Evolutionary conservation across 2,888 invertebrate genomes (phyloP).

Genomic region (Kryphioiulus occultus): DNA sequence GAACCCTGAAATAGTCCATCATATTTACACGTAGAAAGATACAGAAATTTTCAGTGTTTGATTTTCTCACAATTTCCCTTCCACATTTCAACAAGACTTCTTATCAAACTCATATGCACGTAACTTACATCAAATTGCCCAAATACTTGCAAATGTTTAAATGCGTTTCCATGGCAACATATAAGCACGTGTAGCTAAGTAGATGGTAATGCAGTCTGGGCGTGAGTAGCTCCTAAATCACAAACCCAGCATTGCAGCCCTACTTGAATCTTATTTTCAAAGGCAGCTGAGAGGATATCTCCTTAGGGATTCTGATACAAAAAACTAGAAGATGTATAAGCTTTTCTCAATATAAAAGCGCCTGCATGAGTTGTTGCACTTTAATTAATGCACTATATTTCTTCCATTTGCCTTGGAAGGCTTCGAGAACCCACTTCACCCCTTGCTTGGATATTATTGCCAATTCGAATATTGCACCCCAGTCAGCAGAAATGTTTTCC

Average conservation of each 20-base stretch:
- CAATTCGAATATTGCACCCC: conserved; percentile 1
- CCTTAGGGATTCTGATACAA: not conserved
- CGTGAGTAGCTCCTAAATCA: not conserved
- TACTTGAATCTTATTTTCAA: not conserved
- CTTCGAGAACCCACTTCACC: not conserved
- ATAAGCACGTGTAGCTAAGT: not conserved
- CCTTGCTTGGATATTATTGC: not conserved
- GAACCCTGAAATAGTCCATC: too few species aligned
- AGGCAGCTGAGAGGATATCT: not conserved
- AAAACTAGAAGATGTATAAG: not conserved
- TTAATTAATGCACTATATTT: conserved; percentile 28
- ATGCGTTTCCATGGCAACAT: not conserved
- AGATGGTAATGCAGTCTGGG: not conserved
- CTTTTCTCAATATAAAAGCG: not conserved
- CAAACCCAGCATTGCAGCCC: not conserved
- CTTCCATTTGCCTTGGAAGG: not conserved
- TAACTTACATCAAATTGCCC: not conserved
- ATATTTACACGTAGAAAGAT: too few species aligned
- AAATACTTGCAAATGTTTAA: not conserved
- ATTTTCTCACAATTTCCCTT: too few species aligned
- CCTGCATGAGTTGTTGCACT: not conserved
- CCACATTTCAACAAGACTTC: too few species aligned
- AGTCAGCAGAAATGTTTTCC: not conserved
- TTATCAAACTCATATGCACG: not conserved
- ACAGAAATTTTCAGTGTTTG: too few species aligned